Evolutionary conservation across 1,140 invertebrate genomes (phyloP).

Genomic region (Pararge aegeria): DNA sequence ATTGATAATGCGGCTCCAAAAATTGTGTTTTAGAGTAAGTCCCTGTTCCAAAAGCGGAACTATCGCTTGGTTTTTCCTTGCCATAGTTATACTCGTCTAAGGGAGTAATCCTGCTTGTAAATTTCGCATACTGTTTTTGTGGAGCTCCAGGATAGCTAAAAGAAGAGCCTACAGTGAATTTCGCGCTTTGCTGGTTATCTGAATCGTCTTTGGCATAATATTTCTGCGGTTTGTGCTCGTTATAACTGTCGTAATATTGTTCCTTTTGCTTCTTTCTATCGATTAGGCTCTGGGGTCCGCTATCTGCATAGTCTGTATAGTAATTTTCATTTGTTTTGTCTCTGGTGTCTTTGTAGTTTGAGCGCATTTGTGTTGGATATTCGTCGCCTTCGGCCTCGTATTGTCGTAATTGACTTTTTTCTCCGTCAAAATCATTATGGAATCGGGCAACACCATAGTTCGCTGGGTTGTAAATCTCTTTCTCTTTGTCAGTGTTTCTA

Average conservation of each 20-base stretch:
- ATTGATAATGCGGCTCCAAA: constrained; percentile 72
- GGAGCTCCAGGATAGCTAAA: constrained; percentile 31
- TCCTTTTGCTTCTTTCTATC: constrained; percentile 54
- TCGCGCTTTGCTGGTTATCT: constrained; percentile 46
- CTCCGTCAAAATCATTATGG: constrained; percentile 45
- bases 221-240: constrained; percentile 52
- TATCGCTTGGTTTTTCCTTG: constrained; percentile 48
- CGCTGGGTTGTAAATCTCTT: constrained; percentile 63
- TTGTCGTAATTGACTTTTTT: constrained; percentile 53
- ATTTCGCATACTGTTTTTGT: constrained; percentile 43
- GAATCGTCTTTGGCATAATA: constrained; percentile 41
- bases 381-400: constrained; percentile 57
- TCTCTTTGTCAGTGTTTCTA: constrained; percentile 50
- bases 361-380: constrained; percentile 52
- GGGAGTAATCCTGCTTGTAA: constrained; percentile 30
- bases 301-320: constrained; percentile 57
- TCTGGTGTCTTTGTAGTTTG: constrained; percentile 56
- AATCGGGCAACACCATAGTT: constrained; percentile 50
- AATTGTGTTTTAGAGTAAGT: constrained; percentile 60
- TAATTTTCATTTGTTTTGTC: constrained; percentile 65
- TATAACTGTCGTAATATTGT: constrained; percentile 61
- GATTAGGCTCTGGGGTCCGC: constrained; percentile 51
- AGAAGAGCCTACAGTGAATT: constrained; percentile 40
- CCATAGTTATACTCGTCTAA: constrained; percentile 43
- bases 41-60: constrained; percentile 46